A percentile compares a stretch with the other conserved stretches of the same genome.
Evolutionary conservation across 2,888 invertebrate species (phyloP).

Genomic region (Papilio elwesi): DNA sequence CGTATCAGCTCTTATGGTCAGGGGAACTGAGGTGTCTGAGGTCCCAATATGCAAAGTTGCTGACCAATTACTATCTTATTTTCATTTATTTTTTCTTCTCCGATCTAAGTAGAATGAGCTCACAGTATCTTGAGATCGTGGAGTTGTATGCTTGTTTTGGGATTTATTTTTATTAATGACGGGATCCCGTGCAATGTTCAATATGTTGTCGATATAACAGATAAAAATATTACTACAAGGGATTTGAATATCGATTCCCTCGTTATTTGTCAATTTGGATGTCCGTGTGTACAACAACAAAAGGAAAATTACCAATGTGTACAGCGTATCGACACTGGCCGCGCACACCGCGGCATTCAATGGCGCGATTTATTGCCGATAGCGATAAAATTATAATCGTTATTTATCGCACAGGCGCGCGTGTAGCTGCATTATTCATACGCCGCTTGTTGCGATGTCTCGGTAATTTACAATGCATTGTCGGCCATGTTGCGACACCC

Average conservation of each 20-base stretch:
- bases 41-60: no score
- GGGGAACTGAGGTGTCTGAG: no score
- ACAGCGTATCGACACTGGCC: constrained; percentile 50
- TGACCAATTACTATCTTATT: no score
- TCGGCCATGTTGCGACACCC: constrained; percentile 48
- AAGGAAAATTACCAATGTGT: constrained; percentile 60
- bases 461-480: constrained; percentile 69
- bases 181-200: no score
- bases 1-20: no score
- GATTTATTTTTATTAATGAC: no score
- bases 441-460: constrained; percentile 62
- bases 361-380: constrained; percentile 73
- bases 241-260: not conserved
- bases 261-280: not conserved
- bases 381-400: constrained; percentile 81
- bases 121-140: no score
- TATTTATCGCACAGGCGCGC: constrained; percentile 70
- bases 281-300: constrained; percentile 51
- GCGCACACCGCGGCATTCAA: constrained; percentile 59
- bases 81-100: no score
- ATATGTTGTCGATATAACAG: no score
- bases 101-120: no score
- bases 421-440: constrained; percentile 79
- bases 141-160: no score
- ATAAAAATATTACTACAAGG: no score